Base-by-base conservation (phyloP, 2,888 invertebrate genomes). In the Thecophora atra region DNA sequence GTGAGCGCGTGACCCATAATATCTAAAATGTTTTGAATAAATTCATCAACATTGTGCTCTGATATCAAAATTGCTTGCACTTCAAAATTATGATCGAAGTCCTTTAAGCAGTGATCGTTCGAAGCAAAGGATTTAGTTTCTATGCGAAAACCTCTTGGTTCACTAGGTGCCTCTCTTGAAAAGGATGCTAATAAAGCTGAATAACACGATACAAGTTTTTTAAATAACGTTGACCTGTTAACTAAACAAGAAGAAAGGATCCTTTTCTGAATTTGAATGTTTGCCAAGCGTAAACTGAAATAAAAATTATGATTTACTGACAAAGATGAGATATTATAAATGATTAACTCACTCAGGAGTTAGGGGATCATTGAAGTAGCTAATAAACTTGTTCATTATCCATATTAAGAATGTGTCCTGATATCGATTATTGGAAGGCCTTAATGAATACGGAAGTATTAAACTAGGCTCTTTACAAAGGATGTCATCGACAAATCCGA, bases 391-490 rank as follows among this genome's bases (percentile, higher is more conserved):
- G 37, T 84, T 84, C 0, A 84, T 73, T 5, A 83, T 75, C 83
- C 83, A 83, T 3, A 82, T 62, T 0, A 83, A 72, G 63, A 83
- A 82, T 0, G 78, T 78, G 24, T 83, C 83, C 71, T 83, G 83
- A 47, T 84, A 83, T 37, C 78, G 73, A 51, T 75, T 79, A 37
- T 78, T 78, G 8, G 76, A 58, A 52, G 80, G 80, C 4, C 75
- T 75, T 54, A 78, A 69, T 1, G 80, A 78, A 0, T 80, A 77
- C 37, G 80, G 79, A 62, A 81, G 78, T 68, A 83, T 83, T 1
- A 83, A 77, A 47, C 84, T 84, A 6, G 83, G 83, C 62, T 84
- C 84, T 72, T 82, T 80, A 74, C 83, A 83, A 13, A 83, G 78
- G 56, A 84, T 83, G 17, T 82, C 80, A 65, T 83, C 82, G 11